Evolutionary conservation across 1,140 invertebrate genomes (phyloP).

Genomic region (Elysia chlorotica): DNA sequence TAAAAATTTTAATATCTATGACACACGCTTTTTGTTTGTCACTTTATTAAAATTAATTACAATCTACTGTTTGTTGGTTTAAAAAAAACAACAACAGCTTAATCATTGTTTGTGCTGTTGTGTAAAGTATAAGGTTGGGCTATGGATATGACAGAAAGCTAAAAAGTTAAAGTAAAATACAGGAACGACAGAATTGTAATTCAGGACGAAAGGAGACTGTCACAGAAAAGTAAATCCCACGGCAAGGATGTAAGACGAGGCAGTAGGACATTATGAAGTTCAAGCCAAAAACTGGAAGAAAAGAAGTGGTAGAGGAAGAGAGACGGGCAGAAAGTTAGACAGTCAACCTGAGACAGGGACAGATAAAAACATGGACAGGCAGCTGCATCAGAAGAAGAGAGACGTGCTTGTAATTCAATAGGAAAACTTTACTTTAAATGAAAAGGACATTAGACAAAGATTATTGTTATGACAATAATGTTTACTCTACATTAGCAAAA

Average conservation of each 20-base stretch:
- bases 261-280: background rate
- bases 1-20: too few species aligned
- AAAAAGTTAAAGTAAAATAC: background rate
- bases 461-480: too few species aligned
- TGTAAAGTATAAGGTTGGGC: background rate
- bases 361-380: background rate
- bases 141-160: background rate
- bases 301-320: background rate
- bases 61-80: background rate
- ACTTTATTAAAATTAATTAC: background rate
- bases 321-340: background rate
- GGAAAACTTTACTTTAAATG: too few species aligned
- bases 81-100: background rate
- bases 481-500: background rate
- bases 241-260: background rate
- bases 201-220: background rate
- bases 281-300: background rate
- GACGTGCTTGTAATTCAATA: background rate
- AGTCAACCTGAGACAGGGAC: background rate
- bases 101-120: background rate
- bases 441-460: too few species aligned
- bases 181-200: background rate
- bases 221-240: background rate
- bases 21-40: conserved; percentile 13
- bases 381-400: background rate